Evolutionary conservation across 2,888 invertebrate genomes (phyloP), one percentile per base, ranked within the genome.

Genomic region (Pecten maximus): DNA sequence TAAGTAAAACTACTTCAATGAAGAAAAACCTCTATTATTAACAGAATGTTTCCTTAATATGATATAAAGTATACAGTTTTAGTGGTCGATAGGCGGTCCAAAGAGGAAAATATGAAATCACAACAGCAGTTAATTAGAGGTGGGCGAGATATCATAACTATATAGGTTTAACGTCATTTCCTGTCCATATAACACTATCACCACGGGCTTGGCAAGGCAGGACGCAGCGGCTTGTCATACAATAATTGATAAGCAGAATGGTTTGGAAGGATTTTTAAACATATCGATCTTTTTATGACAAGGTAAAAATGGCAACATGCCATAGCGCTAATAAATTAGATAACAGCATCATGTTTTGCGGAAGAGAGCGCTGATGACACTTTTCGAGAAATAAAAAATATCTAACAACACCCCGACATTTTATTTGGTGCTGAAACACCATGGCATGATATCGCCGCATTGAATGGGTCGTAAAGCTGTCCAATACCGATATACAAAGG

Each of bases 241-340:
- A 60, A 60, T 60, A 60, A 60, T 60, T 60, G 60, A 60, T 60
- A 60, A 60, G 60, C 60, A 60, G 60, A 23, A 60, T 60, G n/a
- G 74, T 74, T 74, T 74, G 19, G 35, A 74, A 74, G 0, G 16
- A 35, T 15, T 35, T 23, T 28, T 74, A 35, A 74, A 74, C 74
- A 74, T 6, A 74, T 74, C 74, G 35, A 35, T 74, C 74, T 28
- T 28, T 35, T 74, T 35, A 74, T 74, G 74, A 35, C 74, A 35
- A 74, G 35, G 28, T 74, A 15, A 35, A 74, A 35, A 35, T 74
- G 28, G 74, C 10, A 74, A 74, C 74, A 74, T 74, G 74, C 28
- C 60, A 74, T 1, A 28, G 6, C 8, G 23, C 74, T 74, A 74
- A 74, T 74, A 74, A 74, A 74, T 74, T 35, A 74, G 74, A 74